phyloP scores from a whole-genome alignment of 2,888 invertebrate genomes.

The Dendrolimus pini region DNA sequence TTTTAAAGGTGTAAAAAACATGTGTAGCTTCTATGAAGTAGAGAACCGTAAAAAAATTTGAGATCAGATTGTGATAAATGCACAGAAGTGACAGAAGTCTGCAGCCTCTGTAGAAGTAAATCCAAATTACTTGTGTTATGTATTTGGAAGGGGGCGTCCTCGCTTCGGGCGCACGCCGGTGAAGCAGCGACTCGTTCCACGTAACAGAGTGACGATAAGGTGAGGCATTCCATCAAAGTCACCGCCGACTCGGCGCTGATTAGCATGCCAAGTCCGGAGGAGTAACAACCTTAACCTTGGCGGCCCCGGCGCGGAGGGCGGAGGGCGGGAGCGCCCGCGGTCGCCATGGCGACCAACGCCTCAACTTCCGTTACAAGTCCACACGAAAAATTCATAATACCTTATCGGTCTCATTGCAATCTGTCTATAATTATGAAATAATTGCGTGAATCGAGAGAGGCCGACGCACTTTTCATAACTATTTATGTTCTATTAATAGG shows the following conservation, averaged over 20 bases:
- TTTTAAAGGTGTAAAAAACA: too few relatives aligned
- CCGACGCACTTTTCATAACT: background rate
- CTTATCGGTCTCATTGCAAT: background rate
- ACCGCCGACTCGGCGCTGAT: background rate
- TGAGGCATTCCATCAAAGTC: too few relatives aligned
- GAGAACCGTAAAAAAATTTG: too few relatives aligned
- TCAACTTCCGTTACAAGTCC: conserved; percentile 28
- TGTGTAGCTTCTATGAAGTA: too few relatives aligned
- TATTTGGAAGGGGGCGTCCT: too few relatives aligned
- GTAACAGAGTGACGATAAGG: too few relatives aligned
- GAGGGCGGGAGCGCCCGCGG: conserved; percentile 8
- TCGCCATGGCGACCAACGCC: conserved; percentile 33
- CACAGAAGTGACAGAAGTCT: too few relatives aligned
- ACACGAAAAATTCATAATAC: background rate
- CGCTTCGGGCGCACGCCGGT: too few relatives aligned
- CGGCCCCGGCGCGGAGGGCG: conserved; percentile 9
- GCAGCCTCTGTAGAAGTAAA: too few relatives aligned
- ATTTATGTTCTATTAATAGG: background rate
- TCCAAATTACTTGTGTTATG: too few relatives aligned
- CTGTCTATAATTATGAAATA: conserved; percentile 2
- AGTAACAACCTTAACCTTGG: conserved; percentile 51
- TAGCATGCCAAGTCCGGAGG: conserved; percentile 11
- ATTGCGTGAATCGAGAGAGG: background rate
- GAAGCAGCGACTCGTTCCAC: too few relatives aligned
- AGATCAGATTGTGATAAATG: too few relatives aligned